A percentile compares a stretch with the other conserved stretches of the same genome.
phyloP scores from a whole-genome alignment of 2,113 vertebrate species.

The Zapus hudsonius region DNA sequence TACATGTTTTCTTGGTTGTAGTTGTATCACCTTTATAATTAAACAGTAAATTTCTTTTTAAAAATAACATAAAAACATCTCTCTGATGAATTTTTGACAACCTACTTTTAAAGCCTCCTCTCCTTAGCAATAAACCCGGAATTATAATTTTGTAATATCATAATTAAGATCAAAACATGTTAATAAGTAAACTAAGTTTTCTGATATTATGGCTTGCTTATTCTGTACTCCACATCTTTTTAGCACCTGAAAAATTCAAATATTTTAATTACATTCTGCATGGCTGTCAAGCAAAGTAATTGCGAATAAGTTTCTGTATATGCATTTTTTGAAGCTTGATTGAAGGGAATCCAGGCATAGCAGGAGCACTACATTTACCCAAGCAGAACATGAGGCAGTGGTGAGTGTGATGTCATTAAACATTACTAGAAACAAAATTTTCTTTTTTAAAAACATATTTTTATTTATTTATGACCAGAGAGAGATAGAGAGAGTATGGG shows the following conservation, averaged over 20 bases:
- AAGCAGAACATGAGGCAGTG: conserved; percentile 33
- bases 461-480: too few relatives aligned
- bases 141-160: conserved; percentile 48
- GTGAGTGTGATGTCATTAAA: conserved; percentile 41
- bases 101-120: conserved; percentile 50
- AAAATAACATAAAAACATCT: conserved; percentile 61
- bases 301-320: conserved; percentile 39
- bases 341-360: neutral
- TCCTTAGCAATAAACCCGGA: conserved; percentile 44
- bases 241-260: conserved; percentile 63
- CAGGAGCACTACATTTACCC: conserved; percentile 12
- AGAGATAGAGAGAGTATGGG: too few relatives aligned
- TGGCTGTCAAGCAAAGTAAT: conserved; percentile 65
- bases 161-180: conserved; percentile 71
- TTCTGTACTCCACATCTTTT: conserved; percentile 59
- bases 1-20: conserved; percentile 56
- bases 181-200: conserved; percentile 60
- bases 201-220: conserved; percentile 57
- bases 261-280: conserved; percentile 70
- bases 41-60: conserved; percentile 70
- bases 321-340: conserved; percentile 51
- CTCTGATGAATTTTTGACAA: conserved; percentile 67
- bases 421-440: conserved; percentile 21
- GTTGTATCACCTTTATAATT: conserved; percentile 76
- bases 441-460: neutral